Percentiles rank a stretch among this genome's conserved stretches.
Conservation (phyloP, 2,888 invertebrate species). For the Anarsia innoxiella region DNA sequence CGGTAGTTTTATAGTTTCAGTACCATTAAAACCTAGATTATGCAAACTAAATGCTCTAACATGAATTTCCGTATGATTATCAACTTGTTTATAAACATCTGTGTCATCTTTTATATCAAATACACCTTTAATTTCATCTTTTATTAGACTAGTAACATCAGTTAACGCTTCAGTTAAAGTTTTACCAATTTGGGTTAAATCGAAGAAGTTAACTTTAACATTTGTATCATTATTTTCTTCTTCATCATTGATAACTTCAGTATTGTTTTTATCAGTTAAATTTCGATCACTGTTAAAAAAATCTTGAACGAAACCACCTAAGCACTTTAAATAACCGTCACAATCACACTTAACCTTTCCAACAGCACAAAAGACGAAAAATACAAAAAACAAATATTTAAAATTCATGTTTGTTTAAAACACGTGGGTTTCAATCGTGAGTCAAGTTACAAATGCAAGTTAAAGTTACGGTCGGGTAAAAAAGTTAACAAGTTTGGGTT, state of each 20-base stretch:
- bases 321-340: slow-evolving; percentile 36
- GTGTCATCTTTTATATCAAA: slow-evolving; percentile 19
- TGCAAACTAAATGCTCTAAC: slow-evolving; percentile 39
- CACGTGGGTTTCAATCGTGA: slow-evolving; percentile 39
- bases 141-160: slow-evolving; percentile 34
- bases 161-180: slow-evolving; percentile 32
- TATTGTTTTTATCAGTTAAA: slow-evolving; percentile 20
- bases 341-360: slow-evolving; percentile 43
- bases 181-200: slow-evolving; percentile 17
- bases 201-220: slow-evolving; percentile 4
- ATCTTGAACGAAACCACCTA: slow-evolving; percentile 29
- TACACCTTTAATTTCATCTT: slow-evolving; percentile 30
- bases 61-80: slow-evolving; percentile 38
- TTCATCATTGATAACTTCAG: slow-evolving; percentile 22
- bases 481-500: slow-evolving; percentile 4
- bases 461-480: slow-evolving; percentile 3
- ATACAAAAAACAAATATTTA: slow-evolving; percentile 22
- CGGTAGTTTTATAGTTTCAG: background rate
- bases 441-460: slow-evolving; percentile 47
- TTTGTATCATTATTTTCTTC: slow-evolving; percentile 11
- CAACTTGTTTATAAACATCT: slow-evolving; percentile 23
- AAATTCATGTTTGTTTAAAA: slow-evolving; percentile 18
- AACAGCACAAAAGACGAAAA: slow-evolving; percentile 23
- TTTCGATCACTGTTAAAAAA: slow-evolving; percentile 23
- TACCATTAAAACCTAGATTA: background rate